Evolutionary conservation across 2,888 invertebrate genomes (phyloP).

Genomic region (Zhengitettix transpicula): DNA sequence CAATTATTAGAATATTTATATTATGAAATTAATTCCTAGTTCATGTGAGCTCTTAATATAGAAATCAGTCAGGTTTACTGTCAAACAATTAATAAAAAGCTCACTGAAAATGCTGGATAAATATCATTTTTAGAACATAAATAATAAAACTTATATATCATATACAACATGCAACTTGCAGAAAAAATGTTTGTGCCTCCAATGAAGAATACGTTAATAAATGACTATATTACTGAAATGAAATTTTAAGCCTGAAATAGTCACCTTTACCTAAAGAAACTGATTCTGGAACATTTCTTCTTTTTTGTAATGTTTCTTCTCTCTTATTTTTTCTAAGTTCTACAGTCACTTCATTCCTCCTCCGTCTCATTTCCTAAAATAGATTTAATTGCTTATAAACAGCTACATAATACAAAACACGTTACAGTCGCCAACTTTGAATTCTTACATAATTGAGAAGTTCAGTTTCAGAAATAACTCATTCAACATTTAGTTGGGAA

Average conservation of each 20-base stretch:
- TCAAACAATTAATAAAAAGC: too few relatives aligned
- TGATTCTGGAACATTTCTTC: conserved; percentile 81
- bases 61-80: too few relatives aligned
- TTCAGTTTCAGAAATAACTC: too few relatives aligned
- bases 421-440: background rate
- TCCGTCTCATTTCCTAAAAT: conserved; percentile 85
- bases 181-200: background rate
- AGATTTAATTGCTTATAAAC: background rate
- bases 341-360: conserved; percentile 90
- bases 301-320: conserved; percentile 89
- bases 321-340: conserved; percentile 96
- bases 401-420: background rate
- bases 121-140: too few relatives aligned
- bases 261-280: conserved; percentile 50
- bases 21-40: too few relatives aligned
- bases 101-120: too few relatives aligned
- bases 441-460: too few relatives aligned
- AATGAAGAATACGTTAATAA: too few relatives aligned
- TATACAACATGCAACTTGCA: background rate
- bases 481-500: background rate
- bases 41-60: too few relatives aligned
- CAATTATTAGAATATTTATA: too few relatives aligned
- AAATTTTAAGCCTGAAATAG: too few relatives aligned
- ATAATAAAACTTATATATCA: background rate
- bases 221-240: too few relatives aligned